Conservation (phyloP, 2,797 vertebrate genomes). For the Sebastes paucispinis region DNA sequence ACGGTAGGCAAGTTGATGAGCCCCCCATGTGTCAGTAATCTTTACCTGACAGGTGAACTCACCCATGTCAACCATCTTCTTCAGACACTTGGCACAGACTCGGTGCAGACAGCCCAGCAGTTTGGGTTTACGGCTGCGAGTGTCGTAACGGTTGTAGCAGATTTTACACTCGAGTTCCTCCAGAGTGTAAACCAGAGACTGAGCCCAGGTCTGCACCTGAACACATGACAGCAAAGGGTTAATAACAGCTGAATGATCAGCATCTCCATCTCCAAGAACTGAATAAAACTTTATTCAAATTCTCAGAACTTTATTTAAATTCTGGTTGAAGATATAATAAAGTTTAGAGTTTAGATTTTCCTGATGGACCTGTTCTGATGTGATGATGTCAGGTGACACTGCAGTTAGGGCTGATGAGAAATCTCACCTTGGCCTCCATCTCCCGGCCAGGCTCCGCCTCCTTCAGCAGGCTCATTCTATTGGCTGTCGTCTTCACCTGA, state of each 20-base stretch:
- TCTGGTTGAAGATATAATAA: not conserved
- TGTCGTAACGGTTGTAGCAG: conserved; percentile 88
- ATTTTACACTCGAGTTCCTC: conserved; percentile 90
- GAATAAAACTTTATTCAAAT: not conserved
- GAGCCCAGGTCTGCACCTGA: conserved; percentile 59
- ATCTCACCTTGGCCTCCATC: conserved; percentile 62
- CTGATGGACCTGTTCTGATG: not conserved
- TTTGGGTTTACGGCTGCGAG: conserved; percentile 83
- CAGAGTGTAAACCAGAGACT: conserved; percentile 64
- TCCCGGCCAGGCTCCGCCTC: conserved; percentile 50
- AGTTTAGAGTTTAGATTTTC: not conserved
- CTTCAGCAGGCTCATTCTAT: conserved; percentile 54
- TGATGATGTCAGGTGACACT: not conserved
- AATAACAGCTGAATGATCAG: not conserved
- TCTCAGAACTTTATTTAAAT: not conserved
- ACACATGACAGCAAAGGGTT: not conserved
- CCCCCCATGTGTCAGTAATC: not conserved
- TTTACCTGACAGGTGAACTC: conserved; percentile 30
- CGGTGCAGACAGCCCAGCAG: conserved; percentile 86
- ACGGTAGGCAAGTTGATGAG: not conserved
- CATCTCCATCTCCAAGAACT: not conserved
- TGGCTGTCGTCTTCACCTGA: conserved; percentile 3
- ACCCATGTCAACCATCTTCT: conserved; percentile 85
- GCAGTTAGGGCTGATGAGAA: not conserved
- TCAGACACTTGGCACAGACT: conserved; percentile 87